Conservation (phyloP, 23 tunicate genomes). For the Pegea sp. region DNA sequence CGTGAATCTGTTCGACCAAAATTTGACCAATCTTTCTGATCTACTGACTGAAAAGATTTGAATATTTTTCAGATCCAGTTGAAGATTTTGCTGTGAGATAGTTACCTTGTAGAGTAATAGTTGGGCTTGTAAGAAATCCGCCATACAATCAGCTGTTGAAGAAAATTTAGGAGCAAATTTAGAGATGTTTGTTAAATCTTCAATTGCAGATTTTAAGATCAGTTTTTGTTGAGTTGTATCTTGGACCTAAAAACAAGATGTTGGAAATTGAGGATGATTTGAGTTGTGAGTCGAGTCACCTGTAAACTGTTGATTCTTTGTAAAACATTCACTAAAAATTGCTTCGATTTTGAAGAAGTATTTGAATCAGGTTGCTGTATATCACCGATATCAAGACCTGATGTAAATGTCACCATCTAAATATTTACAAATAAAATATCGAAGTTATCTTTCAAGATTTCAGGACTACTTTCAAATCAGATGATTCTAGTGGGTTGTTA, state of each 20-base stretch:
- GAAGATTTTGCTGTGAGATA: not conserved
- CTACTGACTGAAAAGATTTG: constrained; percentile 26
- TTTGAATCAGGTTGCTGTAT: constrained; percentile 1
- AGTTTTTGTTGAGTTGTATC: constrained; percentile 21
- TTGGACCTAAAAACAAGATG: constrained; percentile 11
- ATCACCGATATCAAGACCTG: too few relatives aligned
- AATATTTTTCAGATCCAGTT: not conserved
- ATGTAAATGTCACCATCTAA: too few relatives aligned
- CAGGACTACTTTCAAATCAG: too few relatives aligned
- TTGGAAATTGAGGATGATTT: too few relatives aligned
- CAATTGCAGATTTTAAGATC: constrained; percentile 38
- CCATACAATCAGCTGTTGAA: constrained; percentile 70
- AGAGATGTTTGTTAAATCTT: constrained; percentile 50
- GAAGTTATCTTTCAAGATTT: too few relatives aligned
- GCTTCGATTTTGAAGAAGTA: constrained; percentile 10
- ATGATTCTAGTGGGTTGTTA: too few relatives aligned
- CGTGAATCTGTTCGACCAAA: too few relatives aligned
- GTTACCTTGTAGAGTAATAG: constrained; percentile 46
- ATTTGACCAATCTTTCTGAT: constrained; percentile 28
- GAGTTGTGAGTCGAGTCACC: too few relatives aligned
- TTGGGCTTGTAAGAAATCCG: constrained; percentile 76
- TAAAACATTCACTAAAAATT: constrained; percentile 31
- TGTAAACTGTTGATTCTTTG: constrained; percentile 18
- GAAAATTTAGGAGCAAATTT: constrained; percentile 34
- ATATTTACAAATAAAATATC: too few relatives aligned